Evolutionary conservation across 2,888 invertebrate species (phyloP).

Genomic region (Dynastes grantii): DNA sequence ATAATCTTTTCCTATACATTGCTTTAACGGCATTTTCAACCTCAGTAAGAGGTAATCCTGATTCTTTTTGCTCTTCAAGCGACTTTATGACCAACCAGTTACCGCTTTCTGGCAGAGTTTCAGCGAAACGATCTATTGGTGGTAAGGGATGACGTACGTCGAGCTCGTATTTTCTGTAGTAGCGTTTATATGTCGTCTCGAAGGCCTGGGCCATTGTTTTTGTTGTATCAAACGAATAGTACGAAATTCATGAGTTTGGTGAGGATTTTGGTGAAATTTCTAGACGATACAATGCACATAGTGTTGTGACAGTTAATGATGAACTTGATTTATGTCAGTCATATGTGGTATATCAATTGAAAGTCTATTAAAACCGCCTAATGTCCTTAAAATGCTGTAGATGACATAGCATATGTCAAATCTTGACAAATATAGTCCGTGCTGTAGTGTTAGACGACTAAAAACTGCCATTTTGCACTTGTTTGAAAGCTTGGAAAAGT

Average conservation of each 20-base stretch:
- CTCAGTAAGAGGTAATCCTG: conserved; percentile 28
- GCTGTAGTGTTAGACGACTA: no score
- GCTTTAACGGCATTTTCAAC: conserved; percentile 34
- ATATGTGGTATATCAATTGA: neutral
- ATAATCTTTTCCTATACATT: conserved; percentile 25
- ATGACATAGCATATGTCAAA: no score
- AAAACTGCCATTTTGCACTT: no score
- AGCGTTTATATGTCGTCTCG: conserved; percentile 45
- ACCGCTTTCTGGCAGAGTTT: conserved; percentile 36
- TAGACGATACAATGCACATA: neutral
- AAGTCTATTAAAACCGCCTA: no score
- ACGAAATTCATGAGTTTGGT: neutral
- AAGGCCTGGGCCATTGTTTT: conserved; percentile 41
- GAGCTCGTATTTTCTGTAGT: conserved; percentile 33
- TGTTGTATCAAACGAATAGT: neutral
- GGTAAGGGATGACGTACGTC: neutral
- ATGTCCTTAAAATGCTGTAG: no score
- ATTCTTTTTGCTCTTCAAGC: conserved; percentile 44
- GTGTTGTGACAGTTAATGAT: neutral
- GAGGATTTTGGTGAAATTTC: neutral
- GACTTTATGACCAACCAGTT: conserved; percentile 45
- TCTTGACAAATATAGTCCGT: no score
- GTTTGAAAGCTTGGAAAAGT: no score
- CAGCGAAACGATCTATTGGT: conserved; percentile 39
- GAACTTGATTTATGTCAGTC: conserved; percentile 8